Conservation (phyloP, 2,797 vertebrate genomes). For the Neostethus bicornis region DNA sequence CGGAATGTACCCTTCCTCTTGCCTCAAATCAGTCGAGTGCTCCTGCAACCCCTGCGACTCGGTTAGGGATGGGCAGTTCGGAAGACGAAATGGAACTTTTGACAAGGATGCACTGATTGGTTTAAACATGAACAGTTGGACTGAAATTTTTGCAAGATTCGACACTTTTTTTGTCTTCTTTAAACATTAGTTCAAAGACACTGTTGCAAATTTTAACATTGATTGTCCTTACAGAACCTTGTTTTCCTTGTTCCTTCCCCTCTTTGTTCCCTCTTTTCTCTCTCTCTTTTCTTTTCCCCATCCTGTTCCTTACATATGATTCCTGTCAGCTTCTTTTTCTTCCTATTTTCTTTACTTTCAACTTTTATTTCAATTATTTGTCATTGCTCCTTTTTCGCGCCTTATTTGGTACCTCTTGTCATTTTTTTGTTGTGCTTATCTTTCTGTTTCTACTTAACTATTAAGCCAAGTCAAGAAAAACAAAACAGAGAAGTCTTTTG, state of each 20-base stretch:
- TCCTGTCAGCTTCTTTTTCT: constrained; percentile 7
- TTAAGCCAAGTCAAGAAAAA: constrained; percentile 74
- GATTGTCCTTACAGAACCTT: constrained; percentile 6
- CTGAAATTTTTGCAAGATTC: too few species aligned
- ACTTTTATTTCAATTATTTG: not conserved
- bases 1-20: too few species aligned
- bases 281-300: constrained; percentile 33
- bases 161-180: too few species aligned
- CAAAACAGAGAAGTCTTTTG: constrained; percentile 74
- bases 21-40: too few species aligned
- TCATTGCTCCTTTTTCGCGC: not conserved
- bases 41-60: too few species aligned
- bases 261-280: constrained; percentile 40
- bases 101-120: too few species aligned
- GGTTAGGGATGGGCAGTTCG: too few species aligned
- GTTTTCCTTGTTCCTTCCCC: constrained; percentile 19
- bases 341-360: constrained; percentile 1
- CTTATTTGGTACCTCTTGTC: not conserved
- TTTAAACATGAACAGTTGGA: too few species aligned
- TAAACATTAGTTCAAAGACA: not conserved
- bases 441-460: constrained; percentile 58
- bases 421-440: not conserved
- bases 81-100: too few species aligned
- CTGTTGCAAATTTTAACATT: not conserved
- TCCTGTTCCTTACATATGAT: constrained; percentile 33